Evolutionary conservation across 1,140 invertebrate species (phyloP).

Genomic region (Muscidifurax raptorellus): DNA sequence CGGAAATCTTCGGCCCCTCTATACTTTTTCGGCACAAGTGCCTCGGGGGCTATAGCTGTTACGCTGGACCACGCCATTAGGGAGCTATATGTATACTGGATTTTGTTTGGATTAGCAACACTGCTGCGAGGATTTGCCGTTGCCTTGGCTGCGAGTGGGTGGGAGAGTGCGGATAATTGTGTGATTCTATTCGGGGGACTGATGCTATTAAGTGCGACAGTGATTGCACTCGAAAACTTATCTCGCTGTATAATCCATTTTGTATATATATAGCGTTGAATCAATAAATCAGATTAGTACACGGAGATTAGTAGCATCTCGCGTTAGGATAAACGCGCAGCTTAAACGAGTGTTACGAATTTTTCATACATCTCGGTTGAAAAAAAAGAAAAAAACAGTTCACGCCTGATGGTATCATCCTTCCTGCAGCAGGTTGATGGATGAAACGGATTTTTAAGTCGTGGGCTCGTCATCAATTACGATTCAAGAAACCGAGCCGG

Average conservation of each 20-base stretch:
- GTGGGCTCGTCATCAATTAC: constrained; percentile 61
- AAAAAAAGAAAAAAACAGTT: constrained; percentile 18
- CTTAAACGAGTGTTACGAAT: not conserved
- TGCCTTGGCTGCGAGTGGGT: not conserved
- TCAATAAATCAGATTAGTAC: not conserved
- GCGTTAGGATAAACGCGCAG: too few species aligned
- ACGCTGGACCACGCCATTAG: constrained; percentile 29
- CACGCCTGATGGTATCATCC: too few species aligned
- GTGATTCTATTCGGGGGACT: not conserved
- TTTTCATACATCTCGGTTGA: not conserved
- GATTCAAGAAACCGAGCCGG: constrained; percentile 51
- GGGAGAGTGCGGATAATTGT: not conserved
- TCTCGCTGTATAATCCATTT: too few species aligned
- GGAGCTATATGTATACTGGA: not conserved
- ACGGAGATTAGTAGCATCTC: too few species aligned
- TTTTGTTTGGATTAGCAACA: constrained; percentile 38
- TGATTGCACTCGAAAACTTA: not conserved
- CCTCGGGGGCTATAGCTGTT: not conserved
- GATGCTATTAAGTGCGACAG: not conserved
- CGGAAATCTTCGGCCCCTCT: constrained; percentile 68
- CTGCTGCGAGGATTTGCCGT: not conserved
- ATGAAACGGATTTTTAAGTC: constrained; percentile 50
- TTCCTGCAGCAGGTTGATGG: constrained; percentile 49
- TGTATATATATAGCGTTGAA: too few species aligned
- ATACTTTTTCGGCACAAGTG: not conserved